Conservation (phyloP, 2,888 invertebrate genomes). For the Neoascia interrupta region DNA sequence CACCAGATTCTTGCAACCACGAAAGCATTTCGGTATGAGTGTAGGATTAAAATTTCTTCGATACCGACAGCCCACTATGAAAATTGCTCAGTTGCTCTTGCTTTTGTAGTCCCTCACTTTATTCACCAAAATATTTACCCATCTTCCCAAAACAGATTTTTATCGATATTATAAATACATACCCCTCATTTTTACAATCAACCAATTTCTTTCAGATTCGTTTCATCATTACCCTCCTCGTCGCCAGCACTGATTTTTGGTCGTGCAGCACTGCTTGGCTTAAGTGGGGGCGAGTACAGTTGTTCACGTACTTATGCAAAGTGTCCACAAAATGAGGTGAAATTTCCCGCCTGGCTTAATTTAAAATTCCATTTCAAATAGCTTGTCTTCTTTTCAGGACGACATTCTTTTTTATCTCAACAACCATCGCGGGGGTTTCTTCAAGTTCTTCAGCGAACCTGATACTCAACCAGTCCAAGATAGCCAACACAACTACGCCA, state of each 20-base stretch:
- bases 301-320: slow-evolving; percentile 83
- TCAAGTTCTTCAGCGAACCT: slow-evolving; percentile 86
- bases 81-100: too few species aligned
- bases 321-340: slow-evolving; percentile 85
- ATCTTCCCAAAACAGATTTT: not conserved
- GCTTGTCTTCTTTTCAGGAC: slow-evolving; percentile 79
- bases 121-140: not conserved
- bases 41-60: too few species aligned
- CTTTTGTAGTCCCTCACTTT: not conserved
- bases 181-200: too few species aligned
- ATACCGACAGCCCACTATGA: too few species aligned
- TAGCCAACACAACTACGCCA: slow-evolving; percentile 37
- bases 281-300: slow-evolving; percentile 81
- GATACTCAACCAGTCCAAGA: slow-evolving; percentile 76
- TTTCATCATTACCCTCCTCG: slow-evolving; percentile 78
- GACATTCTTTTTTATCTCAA: slow-evolving; percentile 88
- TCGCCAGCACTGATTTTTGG: slow-evolving; percentile 87
- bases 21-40: too few species aligned
- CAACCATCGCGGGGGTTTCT: slow-evolving; percentile 92
- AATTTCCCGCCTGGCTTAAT: slow-evolving; percentile 18
- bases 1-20: too few species aligned
- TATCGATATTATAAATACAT: too few species aligned
- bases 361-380: slow-evolving; percentile 58
- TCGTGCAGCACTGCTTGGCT: slow-evolving; percentile 87
- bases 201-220: slow-evolving; percentile 73